Conservation (phyloP, 2,888 invertebrate genomes). For the Melanchra persicariae region DNA sequence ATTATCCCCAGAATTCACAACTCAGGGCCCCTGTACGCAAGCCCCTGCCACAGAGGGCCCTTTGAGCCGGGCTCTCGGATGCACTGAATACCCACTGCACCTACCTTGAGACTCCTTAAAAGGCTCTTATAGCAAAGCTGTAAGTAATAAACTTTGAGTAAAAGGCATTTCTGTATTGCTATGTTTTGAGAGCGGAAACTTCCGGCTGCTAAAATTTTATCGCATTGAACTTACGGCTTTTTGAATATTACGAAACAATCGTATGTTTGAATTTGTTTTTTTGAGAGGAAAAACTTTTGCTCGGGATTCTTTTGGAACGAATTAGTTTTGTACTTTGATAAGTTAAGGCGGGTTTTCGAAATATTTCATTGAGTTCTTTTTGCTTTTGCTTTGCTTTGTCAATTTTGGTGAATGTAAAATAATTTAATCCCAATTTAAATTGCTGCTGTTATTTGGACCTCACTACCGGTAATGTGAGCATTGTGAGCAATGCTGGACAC, state of each 20-base stretch:
- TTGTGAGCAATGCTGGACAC: too few species aligned
- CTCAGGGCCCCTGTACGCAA: constrained; percentile 54
- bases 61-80: constrained; percentile 83
- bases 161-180: constrained; percentile 61
- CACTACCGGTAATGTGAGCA: too few species aligned
- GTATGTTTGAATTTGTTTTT: constrained; percentile 28
- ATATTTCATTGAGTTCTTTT: too few species aligned
- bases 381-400: too few species aligned
- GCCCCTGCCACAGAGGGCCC: constrained; percentile 69
- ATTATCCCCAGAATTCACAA: constrained; percentile 21
- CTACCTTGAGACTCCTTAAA: constrained; percentile 75
- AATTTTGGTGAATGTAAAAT: too few species aligned
- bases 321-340: constrained; percentile 12
- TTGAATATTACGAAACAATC: constrained; percentile 31
- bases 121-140: constrained; percentile 75
- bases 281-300: constrained; percentile 2
- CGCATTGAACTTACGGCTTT: constrained; percentile 26
- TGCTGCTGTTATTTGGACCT: too few species aligned
- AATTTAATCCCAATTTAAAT: too few species aligned
- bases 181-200: constrained; percentile 48
- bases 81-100: constrained; percentile 77
- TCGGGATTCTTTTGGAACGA: not conserved
- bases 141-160: constrained; percentile 79
- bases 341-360: not conserved
- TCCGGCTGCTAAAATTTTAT: constrained; percentile 32